Base-by-base conservation (phyloP, 2,888 invertebrate genomes). In the Bombylius discolor region DNA sequence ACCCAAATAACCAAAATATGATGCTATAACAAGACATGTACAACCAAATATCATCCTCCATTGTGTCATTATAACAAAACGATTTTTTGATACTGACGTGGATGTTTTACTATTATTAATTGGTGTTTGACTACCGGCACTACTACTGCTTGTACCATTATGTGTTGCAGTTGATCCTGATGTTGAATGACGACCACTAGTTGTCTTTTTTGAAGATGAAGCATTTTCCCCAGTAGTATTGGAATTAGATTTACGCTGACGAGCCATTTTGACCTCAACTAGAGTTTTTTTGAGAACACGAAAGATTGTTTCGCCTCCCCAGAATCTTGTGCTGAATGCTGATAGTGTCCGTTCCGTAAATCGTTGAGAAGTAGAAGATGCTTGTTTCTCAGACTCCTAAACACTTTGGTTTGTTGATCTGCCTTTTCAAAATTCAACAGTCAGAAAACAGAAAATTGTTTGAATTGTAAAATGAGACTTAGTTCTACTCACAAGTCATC, bases 1-100 rank as follows among this genome's bases (percentile, higher is more conserved):
- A 3, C 92, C 92, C 65, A 86, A 74, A 63, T 85, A 87, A 52
- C 87, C 85, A 62, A 88, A 83, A 68, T 84, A 85, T 1, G 82
- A 79, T 4, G 90, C 90, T 52, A 89, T 77, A 1, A 77, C 71
- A 56, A 91, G 77, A 62, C 83, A 85, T 12, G 77, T 67, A 49
- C 77, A 77, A 8, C 84, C 83, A 13, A 82, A 70, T 32, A 77
- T 65, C 23, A 81, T 80, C 70, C 83, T 83, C 83, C 83, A 84
- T 64, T 70, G 70, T 57, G 71, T 69, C 58, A 71, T 60, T 23
- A 69, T 67, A n/a, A 70, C 51, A 47, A 51, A 55, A 47, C 55
- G 51, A 51, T 51, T 55, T 14, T 14, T 14, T n/a, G 13, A 13
- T 47, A 45, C 49, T 39, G 11, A 31, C 14, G 49, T 13, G 9